Conservation (phyloP, 2,797 vertebrate genomes). For the Catostomus latipinnis region DNA sequence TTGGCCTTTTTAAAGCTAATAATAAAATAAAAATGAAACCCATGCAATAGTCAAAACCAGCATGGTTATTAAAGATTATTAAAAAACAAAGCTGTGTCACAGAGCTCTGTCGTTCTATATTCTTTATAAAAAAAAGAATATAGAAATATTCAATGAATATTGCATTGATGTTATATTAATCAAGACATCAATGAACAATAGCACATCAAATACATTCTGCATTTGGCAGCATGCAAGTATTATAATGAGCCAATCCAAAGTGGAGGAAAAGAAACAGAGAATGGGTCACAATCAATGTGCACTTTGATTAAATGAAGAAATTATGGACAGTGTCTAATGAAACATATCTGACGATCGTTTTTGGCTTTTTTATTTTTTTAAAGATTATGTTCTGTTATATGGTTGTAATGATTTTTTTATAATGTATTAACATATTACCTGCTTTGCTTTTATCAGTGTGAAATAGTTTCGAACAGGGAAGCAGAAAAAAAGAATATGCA, state of each 20-base stretch:
- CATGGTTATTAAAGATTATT: neutral
- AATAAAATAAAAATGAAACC: conserved; percentile 4
- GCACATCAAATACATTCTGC: conserved; percentile 22
- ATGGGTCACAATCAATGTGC: conserved; percentile 2
- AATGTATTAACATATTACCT: conserved; percentile 76
- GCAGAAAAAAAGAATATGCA: conserved; percentile 75
- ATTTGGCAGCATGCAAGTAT: conserved; percentile 27
- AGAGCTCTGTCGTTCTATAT: neutral
- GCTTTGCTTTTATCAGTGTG: conserved; percentile 81
- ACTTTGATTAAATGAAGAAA: neutral
- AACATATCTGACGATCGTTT: conserved; percentile 58
- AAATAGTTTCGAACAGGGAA: conserved; percentile 76
- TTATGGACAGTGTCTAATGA: conserved; percentile 20
- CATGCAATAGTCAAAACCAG: conserved; percentile 4
- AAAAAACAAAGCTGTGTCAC: neutral
- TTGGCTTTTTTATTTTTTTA: conserved; percentile 51
- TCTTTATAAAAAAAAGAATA: conserved; percentile 8
- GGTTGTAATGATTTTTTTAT: conserved; percentile 70
- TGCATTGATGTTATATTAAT: conserved; percentile 28
- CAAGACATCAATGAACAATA: conserved; percentile 31
- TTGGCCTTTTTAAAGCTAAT: neutral
- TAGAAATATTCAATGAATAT: neutral
- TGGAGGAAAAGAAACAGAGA: neutral
- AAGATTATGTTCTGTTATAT: conserved; percentile 55
- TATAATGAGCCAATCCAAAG: conserved; percentile 2